Evolutionary conservation across 2,888 invertebrate genomes (phyloP).

Genomic region (Athalia rosae): DNA sequence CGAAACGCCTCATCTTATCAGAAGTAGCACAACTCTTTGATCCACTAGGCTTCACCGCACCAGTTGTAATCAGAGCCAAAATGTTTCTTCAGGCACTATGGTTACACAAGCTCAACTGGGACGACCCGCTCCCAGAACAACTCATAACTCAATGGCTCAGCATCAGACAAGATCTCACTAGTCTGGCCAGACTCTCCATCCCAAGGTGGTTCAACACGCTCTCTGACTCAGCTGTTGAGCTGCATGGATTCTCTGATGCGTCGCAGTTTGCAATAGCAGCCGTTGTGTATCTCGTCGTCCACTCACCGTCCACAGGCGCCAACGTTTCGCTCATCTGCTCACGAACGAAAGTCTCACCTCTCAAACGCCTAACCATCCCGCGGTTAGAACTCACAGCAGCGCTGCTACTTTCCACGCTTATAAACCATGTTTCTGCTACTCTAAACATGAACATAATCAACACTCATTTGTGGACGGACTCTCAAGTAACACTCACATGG

Average conservation of each 20-base stretch:
- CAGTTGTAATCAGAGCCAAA: slow-evolving; percentile 40
- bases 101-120: slow-evolving; percentile 49
- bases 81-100: slow-evolving; percentile 49
- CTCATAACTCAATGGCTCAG: slow-evolving; percentile 43
- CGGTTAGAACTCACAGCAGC: slow-evolving; percentile 47
- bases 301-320: slow-evolving; percentile 33
- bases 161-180: slow-evolving; percentile 47
- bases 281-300: slow-evolving; percentile 26
- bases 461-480: slow-evolving; percentile 22
- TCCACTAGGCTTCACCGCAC: slow-evolving; percentile 48
- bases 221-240: slow-evolving; percentile 44
- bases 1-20: slow-evolving; percentile 34
- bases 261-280: slow-evolving; percentile 51
- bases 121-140: slow-evolving; percentile 44
- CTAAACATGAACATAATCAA: slow-evolving; percentile 20
- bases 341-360: slow-evolving; percentile 43
- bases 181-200: slow-evolving; percentile 43
- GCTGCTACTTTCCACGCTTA: slow-evolving; percentile 47
- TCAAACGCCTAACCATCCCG: slow-evolving; percentile 42
- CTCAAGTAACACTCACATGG: slow-evolving; percentile 27
- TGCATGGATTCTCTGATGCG: slow-evolving; percentile 52
- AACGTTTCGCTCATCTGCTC: slow-evolving; percentile 25
- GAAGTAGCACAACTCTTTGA: slow-evolving; percentile 46
- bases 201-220: slow-evolving; percentile 48
- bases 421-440: slow-evolving; percentile 39